Evolutionary conservation across 1,140 invertebrate genomes (phyloP).

Genomic region (Acyrthosiphon pisum): DNA sequence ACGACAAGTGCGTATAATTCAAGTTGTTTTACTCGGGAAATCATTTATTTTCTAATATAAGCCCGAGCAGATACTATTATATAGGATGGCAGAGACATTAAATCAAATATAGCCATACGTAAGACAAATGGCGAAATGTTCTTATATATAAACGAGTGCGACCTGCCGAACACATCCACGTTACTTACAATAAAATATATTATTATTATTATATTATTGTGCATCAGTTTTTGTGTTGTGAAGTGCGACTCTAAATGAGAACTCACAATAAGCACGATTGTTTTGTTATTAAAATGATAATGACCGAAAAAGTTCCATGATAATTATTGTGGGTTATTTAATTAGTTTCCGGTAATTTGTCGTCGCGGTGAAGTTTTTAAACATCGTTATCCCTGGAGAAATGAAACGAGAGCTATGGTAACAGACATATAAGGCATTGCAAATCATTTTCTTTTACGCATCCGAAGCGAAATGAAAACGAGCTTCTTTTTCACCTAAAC

Average conservation of each 20-base stretch:
- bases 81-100: neutral
- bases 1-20: neutral
- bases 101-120: neutral
- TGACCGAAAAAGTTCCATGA: neutral
- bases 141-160: neutral
- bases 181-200: neutral
- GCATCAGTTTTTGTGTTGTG: neutral
- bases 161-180: neutral
- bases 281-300: neutral
- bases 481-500: slow-evolving; percentile 54
- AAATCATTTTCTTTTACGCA: slow-evolving; percentile 52
- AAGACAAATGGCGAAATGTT: neutral
- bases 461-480: slow-evolving; percentile 51
- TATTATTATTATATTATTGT: neutral
- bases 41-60: neutral
- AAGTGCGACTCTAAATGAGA: neutral
- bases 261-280: neutral
- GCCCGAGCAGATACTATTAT: neutral
- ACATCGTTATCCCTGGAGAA: neutral
- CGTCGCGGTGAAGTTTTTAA: neutral
- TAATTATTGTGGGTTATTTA: neutral
- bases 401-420: neutral
- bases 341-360: slow-evolving; percentile 15
- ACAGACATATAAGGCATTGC: neutral
- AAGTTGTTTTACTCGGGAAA: neutral